A percentile compares a stretch with the other conserved stretches of the same genome.
phyloP scores from a whole-genome alignment of 2,888 invertebrate genomes.

The Pheosia tremula region DNA sequence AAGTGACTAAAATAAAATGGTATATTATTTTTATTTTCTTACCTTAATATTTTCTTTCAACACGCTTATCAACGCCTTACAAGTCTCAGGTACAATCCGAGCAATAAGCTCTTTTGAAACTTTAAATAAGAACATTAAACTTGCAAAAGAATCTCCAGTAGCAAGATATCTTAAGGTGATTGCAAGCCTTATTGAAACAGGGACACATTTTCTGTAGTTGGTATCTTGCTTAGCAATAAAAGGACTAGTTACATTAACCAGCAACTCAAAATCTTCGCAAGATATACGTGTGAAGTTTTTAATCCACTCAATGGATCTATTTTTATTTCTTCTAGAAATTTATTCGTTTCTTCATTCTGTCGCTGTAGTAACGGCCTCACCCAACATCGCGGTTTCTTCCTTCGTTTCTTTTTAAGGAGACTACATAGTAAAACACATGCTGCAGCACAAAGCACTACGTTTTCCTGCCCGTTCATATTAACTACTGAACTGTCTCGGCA shows the following conservation, averaged over 20 bases:
- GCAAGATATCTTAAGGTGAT: too few relatives aligned
- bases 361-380: conserved; percentile 27
- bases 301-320: conserved; percentile 25
- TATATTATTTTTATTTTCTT: conserved; percentile 15
- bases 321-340: conserved; percentile 31
- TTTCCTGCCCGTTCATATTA: conserved; percentile 29
- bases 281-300: conserved; percentile 26
- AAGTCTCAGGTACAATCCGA: conserved; percentile 23
- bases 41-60: conserved; percentile 27
- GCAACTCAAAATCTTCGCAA: conserved; percentile 21
- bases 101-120: conserved; percentile 27
- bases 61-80: conserved; percentile 19
- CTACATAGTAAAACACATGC: conserved; percentile 23
- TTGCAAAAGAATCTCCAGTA: too few relatives aligned
- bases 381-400: conserved; percentile 31
- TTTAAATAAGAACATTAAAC: conserved; percentile 11
- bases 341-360: conserved; percentile 30
- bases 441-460: conserved; percentile 32
- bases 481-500: conserved; percentile 17
- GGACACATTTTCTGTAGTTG: too few relatives aligned
- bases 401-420: conserved; percentile 27
- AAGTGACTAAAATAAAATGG: conserved; percentile 21
- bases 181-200: too few relatives aligned
- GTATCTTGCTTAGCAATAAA: too few relatives aligned
- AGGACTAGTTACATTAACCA: not conserved